Evolutionary conservation across 1,140 invertebrate genomes (phyloP).

Genomic region (Gryllus bimaculatus): DNA sequence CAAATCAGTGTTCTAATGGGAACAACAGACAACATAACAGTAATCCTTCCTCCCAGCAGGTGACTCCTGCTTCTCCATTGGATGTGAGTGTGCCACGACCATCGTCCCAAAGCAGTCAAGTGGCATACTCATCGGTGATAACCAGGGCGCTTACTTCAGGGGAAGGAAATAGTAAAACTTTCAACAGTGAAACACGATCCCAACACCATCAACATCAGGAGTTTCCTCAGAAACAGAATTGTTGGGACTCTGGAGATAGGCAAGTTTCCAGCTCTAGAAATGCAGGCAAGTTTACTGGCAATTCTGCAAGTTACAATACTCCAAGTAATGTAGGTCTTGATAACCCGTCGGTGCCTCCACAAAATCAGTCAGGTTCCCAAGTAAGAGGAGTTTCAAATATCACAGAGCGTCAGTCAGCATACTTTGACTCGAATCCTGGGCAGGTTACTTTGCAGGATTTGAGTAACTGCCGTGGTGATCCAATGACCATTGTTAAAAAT

Average conservation of each 20-base stretch:
- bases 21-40: background rate
- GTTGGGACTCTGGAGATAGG: conserved; percentile 15
- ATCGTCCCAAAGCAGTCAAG: conserved; percentile 46
- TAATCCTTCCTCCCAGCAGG: conserved; percentile 32
- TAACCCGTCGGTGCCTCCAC: conserved; percentile 1
- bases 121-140: conserved; percentile 62
- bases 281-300: background rate
- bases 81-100: conserved; percentile 55
- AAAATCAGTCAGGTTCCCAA: conserved; percentile 16
- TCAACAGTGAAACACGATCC: conserved; percentile 28
- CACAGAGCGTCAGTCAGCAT: conserved; percentile 38
- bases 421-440: conserved; percentile 41
- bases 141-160: conserved; percentile 48
- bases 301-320: background rate
- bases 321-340: conserved; percentile 12
- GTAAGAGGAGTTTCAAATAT: conserved; percentile 23
- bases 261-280: conserved; percentile 11
- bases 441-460: conserved; percentile 56
- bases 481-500: conserved; percentile 65
- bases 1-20: conserved; percentile 31
- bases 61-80: conserved; percentile 54
- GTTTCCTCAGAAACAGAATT: conserved; percentile 17
- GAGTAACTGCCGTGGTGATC: conserved; percentile 58
- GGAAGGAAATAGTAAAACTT: conserved; percentile 7
- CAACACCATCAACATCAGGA: conserved; percentile 12